Base-by-base conservation (phyloP, 2,888 invertebrate genomes). In the Brachylomia viminalis region DNA sequence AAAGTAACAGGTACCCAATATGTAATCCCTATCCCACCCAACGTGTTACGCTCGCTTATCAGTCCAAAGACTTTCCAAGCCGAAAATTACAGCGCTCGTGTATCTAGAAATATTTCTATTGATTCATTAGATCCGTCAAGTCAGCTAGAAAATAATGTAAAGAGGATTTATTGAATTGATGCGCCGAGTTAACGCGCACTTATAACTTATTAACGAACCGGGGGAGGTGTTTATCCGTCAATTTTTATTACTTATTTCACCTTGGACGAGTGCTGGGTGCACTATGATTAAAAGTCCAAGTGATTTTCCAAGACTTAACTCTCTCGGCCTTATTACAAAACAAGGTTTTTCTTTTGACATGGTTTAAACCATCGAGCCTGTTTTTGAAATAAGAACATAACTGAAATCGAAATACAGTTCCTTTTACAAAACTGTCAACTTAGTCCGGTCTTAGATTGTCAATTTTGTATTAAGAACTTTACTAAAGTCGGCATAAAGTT, bases 221-320 rank as follows among this genome's bases (percentile, higher is more conserved):
- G 15, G 33, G n/a, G 10, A 33, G 20, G 13, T 20, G 15, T 52
- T 38, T 54, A 2, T 47, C n/a, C 20, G 2, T 20, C 20, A 15
- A 45, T 56, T 33, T 49, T 45, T 54, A n/a, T 58, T 79, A 59
- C 23, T 15, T 27, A n/a, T 56, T 79, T 58, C 27, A 27, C 52
- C 13, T 33, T 33, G 30, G 10, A n/a, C n/a, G 30, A 42, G 3
- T 42, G 15, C 30, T 33, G 17, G 30, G 38, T 58, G 38, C 47
- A 58, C 15, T n/a, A 30, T 42, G 38, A 68, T 56, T n/a, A 30
- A 38, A 47, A 47, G 20, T 42, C 20, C 15, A 49, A 59, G 8
- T 17, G 5, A 38, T 20, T 62, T 72, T 33, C 20, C n/a, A 38
- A 7, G 8, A 27, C 15, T 11, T 47, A 8, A 0, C 30, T 58